A percentile compares a stretch with the other conserved stretches of the same genome.
Evolutionary conservation across 1,140 invertebrate species (phyloP).

Genomic region (Armadillidium nasatum): DNA sequence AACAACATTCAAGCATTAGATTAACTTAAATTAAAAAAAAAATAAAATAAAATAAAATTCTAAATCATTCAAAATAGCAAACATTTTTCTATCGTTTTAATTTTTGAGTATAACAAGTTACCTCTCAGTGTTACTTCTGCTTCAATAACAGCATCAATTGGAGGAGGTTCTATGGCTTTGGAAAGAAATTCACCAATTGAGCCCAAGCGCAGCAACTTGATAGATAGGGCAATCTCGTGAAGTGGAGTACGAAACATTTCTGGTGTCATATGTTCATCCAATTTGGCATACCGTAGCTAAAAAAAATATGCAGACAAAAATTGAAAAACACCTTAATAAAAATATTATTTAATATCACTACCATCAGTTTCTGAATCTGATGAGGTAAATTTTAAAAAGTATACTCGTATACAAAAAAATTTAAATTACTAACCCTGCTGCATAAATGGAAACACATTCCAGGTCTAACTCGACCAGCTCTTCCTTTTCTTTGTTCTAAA

Average conservation of each 20-base stretch:
- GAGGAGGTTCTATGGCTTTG: constrained; percentile 89
- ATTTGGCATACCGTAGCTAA: constrained; percentile 60
- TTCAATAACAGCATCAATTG: constrained; percentile 87
- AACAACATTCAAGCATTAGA: too few species aligned
- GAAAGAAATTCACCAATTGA: constrained; percentile 85
- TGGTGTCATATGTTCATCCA: constrained; percentile 87
- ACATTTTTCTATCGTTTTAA: too few species aligned
- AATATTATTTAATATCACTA: too few species aligned
- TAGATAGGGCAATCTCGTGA: constrained; percentile 79
- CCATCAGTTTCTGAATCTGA: too few species aligned
- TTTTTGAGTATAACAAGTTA: constrained; percentile 41
- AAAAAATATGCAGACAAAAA: not conserved
- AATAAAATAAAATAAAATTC: too few species aligned
- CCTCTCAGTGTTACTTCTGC: constrained; percentile 65
- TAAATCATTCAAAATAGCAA: too few species aligned
- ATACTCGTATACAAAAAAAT: too few species aligned
- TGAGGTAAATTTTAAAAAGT: too few species aligned
- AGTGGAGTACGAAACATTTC: constrained; percentile 94
- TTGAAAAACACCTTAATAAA: too few species aligned
- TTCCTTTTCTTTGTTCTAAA: constrained; percentile 80
- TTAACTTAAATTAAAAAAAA: too few species aligned
- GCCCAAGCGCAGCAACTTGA: constrained; percentile 81
- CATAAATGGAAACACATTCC: constrained; percentile 88
- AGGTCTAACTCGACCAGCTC: constrained; percentile 80
- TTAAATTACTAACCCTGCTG: constrained; percentile 52